Base-by-base conservation (phyloP, 2,113 vertebrate species). In the Lonchura striata region DNA sequence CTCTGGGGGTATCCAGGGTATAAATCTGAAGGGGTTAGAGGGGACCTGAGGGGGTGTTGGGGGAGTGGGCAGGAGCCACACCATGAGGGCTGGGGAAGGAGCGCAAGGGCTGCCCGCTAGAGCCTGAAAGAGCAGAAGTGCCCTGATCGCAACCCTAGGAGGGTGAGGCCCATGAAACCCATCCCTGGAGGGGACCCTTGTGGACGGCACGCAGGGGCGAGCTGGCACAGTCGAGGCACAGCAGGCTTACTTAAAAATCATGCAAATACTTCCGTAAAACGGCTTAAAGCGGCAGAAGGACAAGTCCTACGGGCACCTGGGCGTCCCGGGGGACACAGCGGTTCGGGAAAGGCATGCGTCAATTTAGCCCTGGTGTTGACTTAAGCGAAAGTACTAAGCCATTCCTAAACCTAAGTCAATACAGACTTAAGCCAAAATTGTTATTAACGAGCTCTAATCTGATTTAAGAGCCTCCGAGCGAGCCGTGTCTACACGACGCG, bases 321-420 rank as follows among this genome's bases (percentile, higher is more conserved):
- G 71, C 65, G 24, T 72, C 88, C 39, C 10, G 41, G 42, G 54
- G 59, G 52, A 52, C 44, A 15, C 7, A 15, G 33, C 33, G 10
- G 23, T 79, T 78, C 23, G 44, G 28, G 81, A 66, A 75, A 92
- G 81, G 96, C 94, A 76, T 95, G 91, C 75, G 87, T 90, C 96
- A 65, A 17, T 92, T 94, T 76, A 96, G 75, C 74, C 64, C 33
- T 53, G 30, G 71, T 97, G 85, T 96, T 97, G 94, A 97, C 94
- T 94, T 96, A 95, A 93, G 94, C 52, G 79, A 86, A 96, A 95
- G 90, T 70, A 93, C 71, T 95, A 95, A 96, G 96, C 95, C 90
- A 65, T 95, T 96, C 92, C 90, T 95, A 95, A 97, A 95, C 75
- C 96, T 94, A 95, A 96, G 92, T 97, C 96, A 97, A 97, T 77